Percentiles rank a stretch among this genome's conserved stretches.
Conservation (phyloP, 2,888 invertebrate species). For the Helicoverpa assulta region DNA sequence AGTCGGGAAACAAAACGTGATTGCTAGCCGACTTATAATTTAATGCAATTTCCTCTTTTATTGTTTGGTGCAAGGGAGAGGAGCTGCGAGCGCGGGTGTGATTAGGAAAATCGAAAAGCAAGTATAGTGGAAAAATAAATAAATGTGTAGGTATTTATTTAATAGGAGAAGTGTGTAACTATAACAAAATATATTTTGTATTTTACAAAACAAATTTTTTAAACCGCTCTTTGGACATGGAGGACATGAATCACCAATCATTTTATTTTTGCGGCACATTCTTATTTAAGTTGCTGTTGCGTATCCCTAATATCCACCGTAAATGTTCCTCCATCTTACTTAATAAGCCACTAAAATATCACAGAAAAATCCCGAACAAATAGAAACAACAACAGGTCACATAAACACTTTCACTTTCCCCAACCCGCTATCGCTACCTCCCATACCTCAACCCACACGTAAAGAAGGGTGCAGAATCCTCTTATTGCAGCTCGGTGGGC, state of each 20-base stretch:
- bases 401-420: constrained; percentile 20
- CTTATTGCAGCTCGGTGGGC: constrained; percentile 89
- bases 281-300: no score
- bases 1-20: constrained; percentile 88
- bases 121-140: no score
- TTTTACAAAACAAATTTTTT: no score
- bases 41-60: constrained; percentile 88
- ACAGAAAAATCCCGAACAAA: neutral
- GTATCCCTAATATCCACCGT: no score
- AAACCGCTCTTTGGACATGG: no score
- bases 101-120: no score
- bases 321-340: no score
- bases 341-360: neutral
- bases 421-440: constrained; percentile 17
- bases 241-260: no score
- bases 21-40: constrained; percentile 89
- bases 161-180: no score
- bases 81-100: constrained; percentile 59
- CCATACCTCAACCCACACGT: constrained; percentile 61
- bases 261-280: no score
- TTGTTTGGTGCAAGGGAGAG: constrained; percentile 66
- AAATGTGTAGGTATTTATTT: no score
- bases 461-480: constrained; percentile 87
- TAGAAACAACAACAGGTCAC: neutral
- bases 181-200: no score